A percentile compares a stretch with the other conserved stretches of the same genome.
phyloP scores from a whole-genome alignment of 2,888 invertebrate genomes.

The Spodoptera picta region DNA sequence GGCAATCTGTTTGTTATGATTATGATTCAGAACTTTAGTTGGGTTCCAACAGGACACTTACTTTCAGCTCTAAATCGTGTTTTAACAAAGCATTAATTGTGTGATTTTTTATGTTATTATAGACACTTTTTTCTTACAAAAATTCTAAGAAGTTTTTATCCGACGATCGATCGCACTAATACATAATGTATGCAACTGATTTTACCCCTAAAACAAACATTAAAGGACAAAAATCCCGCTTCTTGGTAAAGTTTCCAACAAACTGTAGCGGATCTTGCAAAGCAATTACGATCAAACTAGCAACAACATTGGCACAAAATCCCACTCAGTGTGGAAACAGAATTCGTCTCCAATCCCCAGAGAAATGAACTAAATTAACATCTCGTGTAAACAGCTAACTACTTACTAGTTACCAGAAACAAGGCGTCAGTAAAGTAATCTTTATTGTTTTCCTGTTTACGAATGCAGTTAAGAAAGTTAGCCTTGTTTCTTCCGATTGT shows the following conservation, averaged over 20 bases:
- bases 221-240: background rate
- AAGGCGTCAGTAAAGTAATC: constrained; percentile 26
- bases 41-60: no score
- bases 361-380: constrained; percentile 45
- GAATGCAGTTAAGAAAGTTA: constrained; percentile 23
- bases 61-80: no score
- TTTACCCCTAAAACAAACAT: no score
- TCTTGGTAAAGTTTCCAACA: constrained; percentile 1
- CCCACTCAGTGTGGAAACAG: constrained; percentile 26
- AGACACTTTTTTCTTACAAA: no score
- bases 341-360: constrained; percentile 29
- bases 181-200: no score
- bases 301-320: constrained; percentile 19
- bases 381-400: constrained; percentile 28
- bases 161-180: no score
- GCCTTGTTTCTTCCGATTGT: constrained; percentile 11
- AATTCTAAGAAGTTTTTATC: no score
- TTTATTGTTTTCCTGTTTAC: constrained; percentile 20
- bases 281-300: constrained; percentile 28
- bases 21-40: no score
- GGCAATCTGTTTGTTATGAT: no score
- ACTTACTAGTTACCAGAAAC: constrained; percentile 14
- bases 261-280: constrained; percentile 17
- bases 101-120: no score
- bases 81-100: no score